A percentile compares a stretch with the other conserved stretches of the same genome.
These are phyloP conservation scores for Caenorhabditis sp. DNA, from an alignment of 2,888 invertebrate species.

Conservation along the genomic window DNA sequence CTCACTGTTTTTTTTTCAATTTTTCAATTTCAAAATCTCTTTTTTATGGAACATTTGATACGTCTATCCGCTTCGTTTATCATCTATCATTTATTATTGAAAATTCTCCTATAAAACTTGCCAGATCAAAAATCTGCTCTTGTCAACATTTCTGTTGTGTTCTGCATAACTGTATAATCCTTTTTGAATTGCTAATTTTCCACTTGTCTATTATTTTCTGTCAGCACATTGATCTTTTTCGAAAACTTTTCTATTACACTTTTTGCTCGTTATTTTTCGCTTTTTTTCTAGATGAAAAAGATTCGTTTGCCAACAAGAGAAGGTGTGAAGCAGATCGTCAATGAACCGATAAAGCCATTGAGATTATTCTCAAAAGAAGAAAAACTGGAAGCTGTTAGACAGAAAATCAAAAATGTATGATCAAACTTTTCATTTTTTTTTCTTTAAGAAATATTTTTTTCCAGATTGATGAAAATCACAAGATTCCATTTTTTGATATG, in stretches of 20 bases:
- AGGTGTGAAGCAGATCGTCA: background rate
- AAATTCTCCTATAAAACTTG: no score
- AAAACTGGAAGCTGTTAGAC: conserved; percentile 16
- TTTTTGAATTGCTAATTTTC: background rate
- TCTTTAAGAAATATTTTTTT: no score
- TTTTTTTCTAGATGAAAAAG: background rate
- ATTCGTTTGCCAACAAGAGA: background rate
- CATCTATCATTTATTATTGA: no score
- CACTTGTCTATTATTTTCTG: background rate
- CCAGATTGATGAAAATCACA: background rate
- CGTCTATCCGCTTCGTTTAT: no score
- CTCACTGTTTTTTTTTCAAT: no score
- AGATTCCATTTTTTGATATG: conserved; percentile 78
- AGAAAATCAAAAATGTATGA: conserved; percentile 16
- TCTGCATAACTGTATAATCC: no score
- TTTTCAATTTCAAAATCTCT: no score
- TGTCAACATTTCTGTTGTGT: no score
- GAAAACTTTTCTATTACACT: background rate
- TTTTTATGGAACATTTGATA: no score
- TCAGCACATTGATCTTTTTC: background rate
- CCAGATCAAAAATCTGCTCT: no score
- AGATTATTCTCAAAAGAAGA: conserved; percentile 8
- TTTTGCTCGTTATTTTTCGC: background rate
- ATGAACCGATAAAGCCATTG: conserved; percentile 18
- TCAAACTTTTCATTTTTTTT: background rate